Percentiles rank a stretch among this genome's conserved stretches.
phyloP scores from a whole-genome alignment of 2,888 invertebrate species.

The Abrostola triplasia region DNA sequence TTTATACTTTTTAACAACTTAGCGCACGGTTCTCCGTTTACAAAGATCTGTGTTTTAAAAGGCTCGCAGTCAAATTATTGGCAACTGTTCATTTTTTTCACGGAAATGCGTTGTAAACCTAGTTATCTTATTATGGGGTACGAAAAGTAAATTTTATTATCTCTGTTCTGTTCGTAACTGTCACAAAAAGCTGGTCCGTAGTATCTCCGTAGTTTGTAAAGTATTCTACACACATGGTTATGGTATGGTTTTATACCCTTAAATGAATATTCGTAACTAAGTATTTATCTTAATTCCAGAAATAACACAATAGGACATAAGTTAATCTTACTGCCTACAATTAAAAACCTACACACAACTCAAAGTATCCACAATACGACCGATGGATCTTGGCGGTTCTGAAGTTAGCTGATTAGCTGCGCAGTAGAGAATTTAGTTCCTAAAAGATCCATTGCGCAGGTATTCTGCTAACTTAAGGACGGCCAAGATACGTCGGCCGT shows the following conservation, averaged over 20 bases:
- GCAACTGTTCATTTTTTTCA: not conserved
- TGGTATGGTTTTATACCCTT: not conserved
- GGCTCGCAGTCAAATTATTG: slow-evolving; percentile 17
- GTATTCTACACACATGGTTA: not conserved
- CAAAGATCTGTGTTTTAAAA: slow-evolving; percentile 55
- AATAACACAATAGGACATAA: no score
- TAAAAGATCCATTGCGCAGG: no score
- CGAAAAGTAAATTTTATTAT: slow-evolving; percentile 6
- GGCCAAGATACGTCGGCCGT: no score
- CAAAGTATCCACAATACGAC: no score
- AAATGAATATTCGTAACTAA: not conserved
- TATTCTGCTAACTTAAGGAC: no score
- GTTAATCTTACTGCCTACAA: no score
- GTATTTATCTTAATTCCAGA: no score
- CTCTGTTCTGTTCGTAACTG: not conserved
- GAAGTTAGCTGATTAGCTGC: no score
- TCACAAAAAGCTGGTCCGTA: not conserved
- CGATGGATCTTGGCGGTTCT: no score
- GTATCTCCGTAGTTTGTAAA: slow-evolving; percentile 1
- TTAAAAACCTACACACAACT: no score
- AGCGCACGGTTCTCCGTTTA: slow-evolving; percentile 67
- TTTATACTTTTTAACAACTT: slow-evolving; percentile 79
- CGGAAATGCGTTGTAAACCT: not conserved
- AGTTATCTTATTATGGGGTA: slow-evolving; percentile 1
- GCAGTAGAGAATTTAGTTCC: no score